These are phyloP conservation scores for Cheilosia scutellata DNA, from an alignment of 2,888 invertebrate species.

Conservation along the genomic window DNA sequence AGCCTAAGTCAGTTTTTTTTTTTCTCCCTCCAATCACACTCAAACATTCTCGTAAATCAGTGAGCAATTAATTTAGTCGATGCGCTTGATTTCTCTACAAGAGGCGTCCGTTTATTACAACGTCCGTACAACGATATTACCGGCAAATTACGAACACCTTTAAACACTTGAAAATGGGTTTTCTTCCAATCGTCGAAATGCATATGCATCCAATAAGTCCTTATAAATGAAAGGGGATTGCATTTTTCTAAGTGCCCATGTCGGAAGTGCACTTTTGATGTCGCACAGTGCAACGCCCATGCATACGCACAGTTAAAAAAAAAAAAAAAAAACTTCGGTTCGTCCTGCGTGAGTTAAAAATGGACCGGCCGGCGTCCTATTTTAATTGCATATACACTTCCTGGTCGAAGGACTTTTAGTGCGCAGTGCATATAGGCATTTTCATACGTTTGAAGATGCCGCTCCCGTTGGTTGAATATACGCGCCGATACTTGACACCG, in stretches of 20 bases:
- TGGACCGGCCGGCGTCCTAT: slow-evolving; percentile 9
- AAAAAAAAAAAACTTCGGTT: background rate
- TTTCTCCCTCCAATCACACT: slow-evolving; percentile 22
- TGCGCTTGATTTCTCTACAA: slow-evolving; percentile 70
- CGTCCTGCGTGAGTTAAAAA: slow-evolving; percentile 48
- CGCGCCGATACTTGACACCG: slow-evolving; percentile 62
- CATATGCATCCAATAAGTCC: slow-evolving; percentile 36
- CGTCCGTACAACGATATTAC: slow-evolving; percentile 31
- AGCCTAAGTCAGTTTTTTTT: slow-evolving; percentile 18
- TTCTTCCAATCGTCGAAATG: background rate
- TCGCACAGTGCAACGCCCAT: slow-evolving; percentile 38
- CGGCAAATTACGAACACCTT: slow-evolving; percentile 74
- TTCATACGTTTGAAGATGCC: slow-evolving; percentile 53
- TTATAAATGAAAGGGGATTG: slow-evolving; percentile 45
- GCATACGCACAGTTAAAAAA: slow-evolving; percentile 29
- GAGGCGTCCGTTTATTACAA: slow-evolving; percentile 24
- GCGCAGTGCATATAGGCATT: slow-evolving; percentile 11
- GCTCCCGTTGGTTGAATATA: slow-evolving; percentile 3
- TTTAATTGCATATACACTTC: slow-evolving; percentile 57
- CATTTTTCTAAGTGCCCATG: slow-evolving; percentile 68
- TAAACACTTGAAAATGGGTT: slow-evolving; percentile 61
- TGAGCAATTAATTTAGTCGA: slow-evolving; percentile 73
- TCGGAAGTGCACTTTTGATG: slow-evolving; percentile 74
- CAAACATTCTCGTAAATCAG: slow-evolving; percentile 65
- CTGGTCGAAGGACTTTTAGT: slow-evolving; percentile 58